Conservation (phyloP, 2,888 invertebrate species). For the Asteroscopus sphinx region DNA sequence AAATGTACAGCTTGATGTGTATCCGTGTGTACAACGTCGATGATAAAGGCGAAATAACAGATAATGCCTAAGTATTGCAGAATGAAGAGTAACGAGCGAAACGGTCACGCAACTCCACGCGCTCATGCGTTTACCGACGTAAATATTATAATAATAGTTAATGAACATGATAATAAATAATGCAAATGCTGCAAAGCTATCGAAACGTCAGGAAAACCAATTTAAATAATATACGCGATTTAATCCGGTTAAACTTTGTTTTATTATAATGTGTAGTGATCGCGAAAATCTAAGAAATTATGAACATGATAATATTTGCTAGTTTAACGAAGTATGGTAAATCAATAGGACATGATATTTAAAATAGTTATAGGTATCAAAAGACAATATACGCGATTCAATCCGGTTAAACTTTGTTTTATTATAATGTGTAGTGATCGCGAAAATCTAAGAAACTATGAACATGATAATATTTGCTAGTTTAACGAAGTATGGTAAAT, state of each 20-base stretch:
- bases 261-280: too few relatives aligned
- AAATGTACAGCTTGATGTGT: too few relatives aligned
- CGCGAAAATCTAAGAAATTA: too few relatives aligned
- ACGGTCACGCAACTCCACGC: slow-evolving; percentile 48
- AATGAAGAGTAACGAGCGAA: slow-evolving; percentile 46
- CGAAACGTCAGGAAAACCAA: too few relatives aligned
- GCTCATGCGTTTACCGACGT: slow-evolving; percentile 23
- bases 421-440: too few relatives aligned
- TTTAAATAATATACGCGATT: too few relatives aligned
- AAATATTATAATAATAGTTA: slow-evolving; percentile 33
- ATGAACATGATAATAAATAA: slow-evolving; percentile 40
- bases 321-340: slow-evolving; percentile 35
- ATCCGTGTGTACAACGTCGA: slow-evolving; percentile 28
- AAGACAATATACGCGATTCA: too few relatives aligned
- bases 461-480: slow-evolving; percentile 45
- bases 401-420: too few relatives aligned
- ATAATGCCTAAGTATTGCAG: slow-evolving; percentile 37
- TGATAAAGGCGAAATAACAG: slow-evolving; percentile 36
- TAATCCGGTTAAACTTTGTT: too few relatives aligned
- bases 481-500: slow-evolving; percentile 37
- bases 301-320: slow-evolving; percentile 42
- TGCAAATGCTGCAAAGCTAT: too few relatives aligned
- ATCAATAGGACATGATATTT: slow-evolving; percentile 29
- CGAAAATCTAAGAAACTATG: too few relatives aligned
- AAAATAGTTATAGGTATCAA: slow-evolving; percentile 14